Evolutionary conservation across 2,113 vertebrate genomes (phyloP), one percentile per base, ranked within the genome.

Genomic region (Myotis davidii): DNA sequence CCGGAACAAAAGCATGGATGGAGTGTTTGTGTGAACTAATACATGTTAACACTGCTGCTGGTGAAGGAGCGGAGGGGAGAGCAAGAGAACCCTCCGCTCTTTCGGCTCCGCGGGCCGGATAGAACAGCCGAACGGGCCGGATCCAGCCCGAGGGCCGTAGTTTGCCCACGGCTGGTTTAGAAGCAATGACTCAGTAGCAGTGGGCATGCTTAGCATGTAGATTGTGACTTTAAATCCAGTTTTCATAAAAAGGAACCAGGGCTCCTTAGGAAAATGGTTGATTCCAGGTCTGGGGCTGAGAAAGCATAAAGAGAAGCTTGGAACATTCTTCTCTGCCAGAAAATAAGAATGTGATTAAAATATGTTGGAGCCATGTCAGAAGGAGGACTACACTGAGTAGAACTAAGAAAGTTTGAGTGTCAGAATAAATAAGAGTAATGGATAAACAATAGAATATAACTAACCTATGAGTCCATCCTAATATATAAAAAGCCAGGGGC

Each of bases 171-270:
- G n/a, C n/a, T n/a, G 0, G 2, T 61, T 13, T 95, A 54, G 79
- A 95, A 77, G 29, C 85, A 89, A 13, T 76, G 61, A 52, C 45
- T 56, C 29, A 25, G 5, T 91, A 54, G 48, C 48, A 79, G 0
- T 56, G 42, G 25, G 32, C 39, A 67, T 74, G 14, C n/a, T 45
- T 83, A 69, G 5, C 32, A 91, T 67, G 48, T 59, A 88, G 79
- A 45, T 69, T 27, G 14, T 89, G 25, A 74, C 89, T 85, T 85
- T 92, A 91, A 91, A 79, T 79, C 61, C n/a, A 32, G 0, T 50
- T 93, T 91, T 48, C n/a, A n/a, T 91, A 82, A 32, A 90, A 93
- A 72, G 85, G 50, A 89, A 85, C n/a, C 12, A 78, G 37, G 20
- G 5, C 4, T 73, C 39, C 27, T 59, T 78, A 56, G 52, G n/a